Evolutionary conservation across 1,140 invertebrate species (phyloP).

Genomic region (Calephelis nemesis): DNA sequence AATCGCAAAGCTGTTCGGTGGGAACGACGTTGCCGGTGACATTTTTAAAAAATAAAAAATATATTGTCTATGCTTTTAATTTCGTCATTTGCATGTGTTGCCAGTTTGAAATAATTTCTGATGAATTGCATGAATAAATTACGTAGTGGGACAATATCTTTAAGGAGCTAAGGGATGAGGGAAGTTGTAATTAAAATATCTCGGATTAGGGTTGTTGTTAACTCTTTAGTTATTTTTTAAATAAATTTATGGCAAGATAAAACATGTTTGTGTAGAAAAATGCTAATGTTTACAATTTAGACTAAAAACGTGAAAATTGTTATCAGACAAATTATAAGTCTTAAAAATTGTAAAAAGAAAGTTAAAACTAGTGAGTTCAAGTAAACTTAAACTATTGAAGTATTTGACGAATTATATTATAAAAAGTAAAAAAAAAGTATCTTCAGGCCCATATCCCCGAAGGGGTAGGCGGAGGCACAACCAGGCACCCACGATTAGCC

Average conservation of each 20-base stretch:
- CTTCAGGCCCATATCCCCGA: not conserved
- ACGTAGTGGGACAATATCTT: conserved; percentile 63
- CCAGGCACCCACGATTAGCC: too few species aligned
- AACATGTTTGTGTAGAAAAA: too few species aligned
- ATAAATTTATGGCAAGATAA: too few species aligned
- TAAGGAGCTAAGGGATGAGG: conserved; percentile 53
- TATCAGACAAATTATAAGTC: too few species aligned
- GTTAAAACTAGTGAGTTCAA: too few species aligned
- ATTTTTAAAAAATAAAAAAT: conserved; percentile 53
- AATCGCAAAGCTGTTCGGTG: conserved; percentile 46
- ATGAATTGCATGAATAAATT: conserved; percentile 70
- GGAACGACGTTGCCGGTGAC: conserved; percentile 54
- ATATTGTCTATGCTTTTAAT: conserved; percentile 68
- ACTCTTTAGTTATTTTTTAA: not conserved
- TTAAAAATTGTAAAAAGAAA: too few species aligned
- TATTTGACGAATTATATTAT: not conserved
- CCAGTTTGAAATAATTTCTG: conserved; percentile 57
- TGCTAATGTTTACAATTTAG: too few species aligned
- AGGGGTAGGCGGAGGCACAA: too few species aligned
- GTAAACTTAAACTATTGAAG: too few species aligned
- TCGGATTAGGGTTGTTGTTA: conserved; percentile 56
- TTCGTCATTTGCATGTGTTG: conserved; percentile 62
- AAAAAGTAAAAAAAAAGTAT: conserved; percentile 20
- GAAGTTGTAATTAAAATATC: conserved; percentile 69
- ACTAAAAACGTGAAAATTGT: too few species aligned